These are phyloP conservation scores for Nycteola revayana DNA, from an alignment of 2,888 invertebrate genomes.

Conservation along the genomic window DNA sequence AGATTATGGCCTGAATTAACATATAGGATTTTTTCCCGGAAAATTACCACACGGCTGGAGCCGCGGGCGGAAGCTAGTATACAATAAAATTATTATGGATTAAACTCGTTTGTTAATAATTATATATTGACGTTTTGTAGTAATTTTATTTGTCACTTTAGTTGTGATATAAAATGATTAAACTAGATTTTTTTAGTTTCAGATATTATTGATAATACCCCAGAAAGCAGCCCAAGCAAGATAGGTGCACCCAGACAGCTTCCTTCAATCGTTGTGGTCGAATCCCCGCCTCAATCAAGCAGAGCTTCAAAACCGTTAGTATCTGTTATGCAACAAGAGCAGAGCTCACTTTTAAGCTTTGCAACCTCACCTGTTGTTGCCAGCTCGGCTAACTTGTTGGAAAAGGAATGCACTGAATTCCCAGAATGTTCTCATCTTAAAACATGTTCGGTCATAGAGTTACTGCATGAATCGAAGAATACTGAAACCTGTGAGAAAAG, in stretches of 20 bases:
- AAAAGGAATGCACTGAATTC: neutral
- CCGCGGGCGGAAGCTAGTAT: neutral
- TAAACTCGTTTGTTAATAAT: neutral
- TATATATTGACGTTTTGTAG: neutral
- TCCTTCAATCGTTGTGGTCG: conserved; percentile 1
- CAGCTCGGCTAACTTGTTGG: conserved; percentile 1
- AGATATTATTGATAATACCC: conserved; percentile 1
- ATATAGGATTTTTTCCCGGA: too few species aligned
- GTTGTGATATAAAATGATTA: neutral
- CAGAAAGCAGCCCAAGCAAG: conserved; percentile 2
- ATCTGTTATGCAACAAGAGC: conserved; percentile 1
- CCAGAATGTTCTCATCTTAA: neutral
- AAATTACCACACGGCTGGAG: too few species aligned
- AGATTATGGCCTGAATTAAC: neutral
- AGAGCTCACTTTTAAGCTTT: conserved; percentile 1
- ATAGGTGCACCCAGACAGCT: neutral
- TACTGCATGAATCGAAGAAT: neutral
- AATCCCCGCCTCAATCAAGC: conserved; percentile 1
- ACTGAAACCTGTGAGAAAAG: neutral
- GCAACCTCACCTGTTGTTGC: conserved; percentile 2
- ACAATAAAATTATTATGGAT: neutral
- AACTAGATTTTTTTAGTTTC: conserved; percentile 2
- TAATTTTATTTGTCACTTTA: neutral
- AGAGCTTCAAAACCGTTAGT: conserved; percentile 1
- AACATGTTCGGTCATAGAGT: neutral